Conservation (phyloP, 1,140 invertebrate genomes). For the Hypothenemus hampei region DNA sequence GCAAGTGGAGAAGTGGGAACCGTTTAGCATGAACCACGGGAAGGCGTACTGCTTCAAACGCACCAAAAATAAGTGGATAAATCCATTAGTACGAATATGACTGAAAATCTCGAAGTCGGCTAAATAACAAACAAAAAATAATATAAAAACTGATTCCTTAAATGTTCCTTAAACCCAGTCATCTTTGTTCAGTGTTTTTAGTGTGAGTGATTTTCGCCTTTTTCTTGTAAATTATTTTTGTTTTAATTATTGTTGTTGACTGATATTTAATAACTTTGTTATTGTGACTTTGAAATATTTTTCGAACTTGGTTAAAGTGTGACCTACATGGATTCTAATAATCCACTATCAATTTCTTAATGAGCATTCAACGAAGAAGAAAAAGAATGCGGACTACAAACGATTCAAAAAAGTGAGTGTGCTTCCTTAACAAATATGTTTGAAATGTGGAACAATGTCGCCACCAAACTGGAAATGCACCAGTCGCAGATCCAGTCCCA, state of each 20-base stretch:
- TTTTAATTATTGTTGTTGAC: too few relatives aligned
- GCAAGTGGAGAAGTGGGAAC: conserved; percentile 8
- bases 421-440: conserved; percentile 59
- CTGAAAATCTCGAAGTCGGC: conserved; percentile 32
- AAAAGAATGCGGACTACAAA: conserved; percentile 15
- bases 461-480: conserved; percentile 69
- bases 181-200: too few relatives aligned
- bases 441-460: conserved; percentile 82
- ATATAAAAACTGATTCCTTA: too few relatives aligned
- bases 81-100: conserved; percentile 29
- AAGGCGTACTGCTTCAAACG: conserved; percentile 43
- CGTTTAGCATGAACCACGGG: conserved; percentile 44
- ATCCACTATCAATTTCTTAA: not conserved
- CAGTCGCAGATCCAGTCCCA: conserved; percentile 62
- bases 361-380: too few relatives aligned
- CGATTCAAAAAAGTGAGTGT: too few relatives aligned
- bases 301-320: conserved; percentile 12
- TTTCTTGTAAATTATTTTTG: too few relatives aligned
- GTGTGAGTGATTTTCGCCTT: too few relatives aligned
- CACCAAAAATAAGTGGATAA: conserved; percentile 44
- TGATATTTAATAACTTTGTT: too few relatives aligned
- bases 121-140: too few relatives aligned
- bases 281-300: too few relatives aligned
- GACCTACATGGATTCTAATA: too few relatives aligned
- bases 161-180: too few relatives aligned